phyloP scores from a whole-genome alignment of 2,888 invertebrate species.

The Euzetes globulus region DNA sequence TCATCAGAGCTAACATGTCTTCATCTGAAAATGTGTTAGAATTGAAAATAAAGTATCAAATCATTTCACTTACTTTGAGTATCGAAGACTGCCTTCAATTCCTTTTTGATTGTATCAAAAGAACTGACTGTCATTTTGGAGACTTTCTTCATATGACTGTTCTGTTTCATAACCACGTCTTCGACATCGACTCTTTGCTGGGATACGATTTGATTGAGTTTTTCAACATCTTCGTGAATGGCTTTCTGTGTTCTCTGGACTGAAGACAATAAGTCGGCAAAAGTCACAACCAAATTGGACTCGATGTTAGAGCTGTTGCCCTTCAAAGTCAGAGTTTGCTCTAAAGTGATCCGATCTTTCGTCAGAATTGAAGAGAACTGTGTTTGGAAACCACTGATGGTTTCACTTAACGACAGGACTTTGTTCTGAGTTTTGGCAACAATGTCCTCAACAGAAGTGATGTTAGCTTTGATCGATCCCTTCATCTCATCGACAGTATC shows the following conservation, averaged over 20 bases:
- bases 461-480: background rate
- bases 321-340: background rate
- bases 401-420: background rate
- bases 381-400: background rate
- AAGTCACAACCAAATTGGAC: background rate
- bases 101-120: background rate
- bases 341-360: slow-evolving; percentile 1
- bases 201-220: background rate
- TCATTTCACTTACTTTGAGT: background rate
- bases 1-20: background rate
- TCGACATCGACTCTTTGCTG: slow-evolving; percentile 18
- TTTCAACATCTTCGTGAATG: background rate
- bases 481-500: background rate
- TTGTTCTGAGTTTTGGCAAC: background rate
- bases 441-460: background rate
- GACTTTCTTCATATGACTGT: background rate
- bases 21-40: too few species aligned
- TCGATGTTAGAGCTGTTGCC: background rate
- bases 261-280: background rate
- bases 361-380: background rate
- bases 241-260: background rate
- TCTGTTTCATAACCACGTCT: slow-evolving; percentile 26
- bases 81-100: background rate
- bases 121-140: background rate
- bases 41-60: background rate